Evolutionary conservation across 2,888 invertebrate species (phyloP), one percentile per base, ranked within the genome.

Genomic region (Papilio demoleus): DNA sequence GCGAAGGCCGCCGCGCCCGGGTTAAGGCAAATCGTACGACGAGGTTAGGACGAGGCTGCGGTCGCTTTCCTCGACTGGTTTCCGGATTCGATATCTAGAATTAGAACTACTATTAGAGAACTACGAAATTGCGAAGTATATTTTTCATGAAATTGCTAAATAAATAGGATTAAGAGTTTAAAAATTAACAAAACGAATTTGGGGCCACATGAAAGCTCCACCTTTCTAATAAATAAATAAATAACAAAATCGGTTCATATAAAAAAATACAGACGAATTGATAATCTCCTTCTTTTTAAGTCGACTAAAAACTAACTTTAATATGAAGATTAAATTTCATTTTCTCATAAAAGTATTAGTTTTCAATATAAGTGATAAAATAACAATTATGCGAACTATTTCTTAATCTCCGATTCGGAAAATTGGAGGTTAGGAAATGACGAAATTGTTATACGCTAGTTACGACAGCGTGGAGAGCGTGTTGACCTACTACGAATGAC

Each of bases 1-100:
- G 19, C 60, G 63, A 64, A 70, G 70, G 70, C 63, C 34, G 62
- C 38, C 36, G 58, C 36, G 70, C 40, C 53, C 67, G 53, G 63
- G 67, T 70, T 67, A 70, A 70, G 70, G 70, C 60, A 67, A 70
- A 63, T 67, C 67, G 59, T 67, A 19, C 27, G 14, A 14, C 47
- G 59, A 70, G 70, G 70, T 67, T 66, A 40, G 22, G 31, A 50
- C 70, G 70, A 70, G 63, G 70, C 58, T 67, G 34, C 36, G 45
- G 53, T 50, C 19, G 77, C 87, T 89, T 90, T 89, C 89, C 89
- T 89, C 80, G 81, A 82, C 68, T 47, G 75, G 71, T 78, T 74
- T 78, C 81, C 69, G 65, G 53, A 42, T 31, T 40, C 6, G 14
- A 42, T 12, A 11, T 24, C 53, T 61, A 61, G 56, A 65, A 45